Evolutionary conservation across 2,888 invertebrate species (phyloP).

Genomic region (Melanargia galathea): DNA sequence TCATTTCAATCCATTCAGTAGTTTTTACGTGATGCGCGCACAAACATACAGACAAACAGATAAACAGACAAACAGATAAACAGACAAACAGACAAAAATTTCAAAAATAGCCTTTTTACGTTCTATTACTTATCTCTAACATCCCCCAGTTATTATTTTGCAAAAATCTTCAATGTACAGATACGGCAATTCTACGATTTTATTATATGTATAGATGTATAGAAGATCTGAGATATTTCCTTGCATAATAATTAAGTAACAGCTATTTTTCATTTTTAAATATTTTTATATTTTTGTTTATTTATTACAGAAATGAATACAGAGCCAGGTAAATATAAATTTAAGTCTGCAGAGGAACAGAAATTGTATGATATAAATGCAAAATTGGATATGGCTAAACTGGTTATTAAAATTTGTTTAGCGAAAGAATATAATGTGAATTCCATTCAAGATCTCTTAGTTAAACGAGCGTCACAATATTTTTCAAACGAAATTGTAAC

Average conservation of each 20-base stretch:
- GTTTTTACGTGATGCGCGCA: too few species aligned
- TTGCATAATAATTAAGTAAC: background rate
- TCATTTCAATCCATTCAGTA: too few species aligned
- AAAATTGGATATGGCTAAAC: conserved; percentile 5
- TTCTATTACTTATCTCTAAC: too few species aligned
- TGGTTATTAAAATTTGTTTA: background rate
- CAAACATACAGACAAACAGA: too few species aligned
- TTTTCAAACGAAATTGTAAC: background rate
- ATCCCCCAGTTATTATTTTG: too few species aligned
- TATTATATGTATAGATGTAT: too few species aligned
- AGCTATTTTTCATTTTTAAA: background rate
- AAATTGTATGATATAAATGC: background rate
- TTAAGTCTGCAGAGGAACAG: background rate
- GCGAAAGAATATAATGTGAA: background rate
- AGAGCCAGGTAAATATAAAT: background rate
- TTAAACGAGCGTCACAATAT: background rate
- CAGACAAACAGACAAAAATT: too few species aligned
- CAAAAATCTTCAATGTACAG: too few species aligned
- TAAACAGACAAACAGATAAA: too few species aligned
- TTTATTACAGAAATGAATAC: conserved; percentile 10
- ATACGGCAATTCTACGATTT: too few species aligned
- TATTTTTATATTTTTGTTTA: background rate
- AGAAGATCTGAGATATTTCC: too few species aligned
- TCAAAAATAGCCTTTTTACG: too few species aligned
- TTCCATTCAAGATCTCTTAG: background rate